Evolutionary conservation across 2,113 vertebrate genomes (phyloP).

Genomic region (Struthio camelus): DNA sequence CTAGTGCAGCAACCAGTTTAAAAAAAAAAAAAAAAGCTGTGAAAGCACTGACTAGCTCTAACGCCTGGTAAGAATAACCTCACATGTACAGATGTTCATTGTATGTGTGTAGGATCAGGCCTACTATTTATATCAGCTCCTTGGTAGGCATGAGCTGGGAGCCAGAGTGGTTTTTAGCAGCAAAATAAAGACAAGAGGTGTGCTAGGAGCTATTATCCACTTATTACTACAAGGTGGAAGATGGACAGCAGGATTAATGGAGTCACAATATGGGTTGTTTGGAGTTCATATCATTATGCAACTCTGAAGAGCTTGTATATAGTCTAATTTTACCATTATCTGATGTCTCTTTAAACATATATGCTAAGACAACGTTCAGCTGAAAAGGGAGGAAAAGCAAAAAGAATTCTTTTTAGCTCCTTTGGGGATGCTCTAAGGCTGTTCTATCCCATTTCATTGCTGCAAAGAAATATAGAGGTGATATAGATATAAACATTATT

Average conservation of each 20-base stretch:
- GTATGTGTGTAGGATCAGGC: not conserved
- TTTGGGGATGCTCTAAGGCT: not conserved
- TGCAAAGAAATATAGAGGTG: conserved; percentile 15
- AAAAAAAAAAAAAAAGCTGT: conserved; percentile 22
- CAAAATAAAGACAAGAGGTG: not conserved
- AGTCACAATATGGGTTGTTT: not conserved
- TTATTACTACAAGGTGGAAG: not conserved
- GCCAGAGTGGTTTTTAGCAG: not conserved
- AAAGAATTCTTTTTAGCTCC: not conserved
- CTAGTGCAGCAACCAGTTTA: not conserved
- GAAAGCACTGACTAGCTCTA: conserved; percentile 18
- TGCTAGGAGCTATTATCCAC: not conserved
- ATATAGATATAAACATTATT: not conserved
- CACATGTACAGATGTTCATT: not conserved
- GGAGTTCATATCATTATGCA: not conserved
- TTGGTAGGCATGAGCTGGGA: accelerated
- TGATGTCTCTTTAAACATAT: not conserved
- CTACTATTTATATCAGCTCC: not conserved
- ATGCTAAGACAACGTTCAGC: not conserved
- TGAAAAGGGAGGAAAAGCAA: not conserved
- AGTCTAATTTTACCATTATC: not conserved
- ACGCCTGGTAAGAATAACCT: not conserved
- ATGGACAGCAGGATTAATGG: not conserved
- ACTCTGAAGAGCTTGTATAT: not conserved
- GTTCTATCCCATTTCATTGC: not conserved